Evolutionary conservation across 2,888 invertebrate species (phyloP).

Genomic region (Vanessa cardui): DNA sequence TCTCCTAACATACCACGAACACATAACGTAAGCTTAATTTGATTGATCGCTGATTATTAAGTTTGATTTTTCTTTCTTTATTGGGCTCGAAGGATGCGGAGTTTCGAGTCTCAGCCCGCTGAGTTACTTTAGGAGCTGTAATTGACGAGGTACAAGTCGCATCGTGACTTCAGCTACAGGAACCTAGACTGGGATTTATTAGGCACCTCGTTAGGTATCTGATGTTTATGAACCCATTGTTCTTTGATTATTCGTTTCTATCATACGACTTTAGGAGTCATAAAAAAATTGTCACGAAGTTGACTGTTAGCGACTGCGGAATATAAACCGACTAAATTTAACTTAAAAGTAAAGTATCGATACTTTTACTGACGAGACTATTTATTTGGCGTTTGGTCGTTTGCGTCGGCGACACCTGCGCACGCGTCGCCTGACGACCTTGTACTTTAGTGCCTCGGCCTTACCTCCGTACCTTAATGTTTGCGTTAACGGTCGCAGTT

Average conservation of each 20-base stretch:
- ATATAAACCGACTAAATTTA: not conserved
- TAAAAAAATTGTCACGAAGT: not conserved
- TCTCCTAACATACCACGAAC: too few species aligned
- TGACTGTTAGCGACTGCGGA: too few species aligned
- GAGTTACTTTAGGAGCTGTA: slow-evolving; percentile 3
- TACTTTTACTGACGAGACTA: not conserved
- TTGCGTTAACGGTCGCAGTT: not conserved
- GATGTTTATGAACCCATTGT: not conserved
- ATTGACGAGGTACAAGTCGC: slow-evolving; percentile 7
- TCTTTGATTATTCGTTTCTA: slow-evolving; percentile 9
- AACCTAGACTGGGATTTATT: slow-evolving; percentile 5
- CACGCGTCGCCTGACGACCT: slow-evolving; percentile 1
- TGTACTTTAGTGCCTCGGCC: not conserved
- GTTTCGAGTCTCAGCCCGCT: not conserved
- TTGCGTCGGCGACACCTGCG: slow-evolving; percentile 2
- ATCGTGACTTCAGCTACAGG: slow-evolving; percentile 5
- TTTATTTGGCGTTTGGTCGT: not conserved
- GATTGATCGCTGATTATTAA: not conserved
- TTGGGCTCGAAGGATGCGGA: not conserved
- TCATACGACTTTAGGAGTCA: slow-evolving; percentile 2
- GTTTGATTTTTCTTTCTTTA: not conserved
- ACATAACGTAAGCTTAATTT: not conserved
- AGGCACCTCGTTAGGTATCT: slow-evolving; percentile 16
- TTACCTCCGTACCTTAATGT: too few species aligned
- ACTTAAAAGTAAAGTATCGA: not conserved